Base-by-base conservation (phyloP, 1,140 invertebrate species). In the Hestina assimilis region DNA sequence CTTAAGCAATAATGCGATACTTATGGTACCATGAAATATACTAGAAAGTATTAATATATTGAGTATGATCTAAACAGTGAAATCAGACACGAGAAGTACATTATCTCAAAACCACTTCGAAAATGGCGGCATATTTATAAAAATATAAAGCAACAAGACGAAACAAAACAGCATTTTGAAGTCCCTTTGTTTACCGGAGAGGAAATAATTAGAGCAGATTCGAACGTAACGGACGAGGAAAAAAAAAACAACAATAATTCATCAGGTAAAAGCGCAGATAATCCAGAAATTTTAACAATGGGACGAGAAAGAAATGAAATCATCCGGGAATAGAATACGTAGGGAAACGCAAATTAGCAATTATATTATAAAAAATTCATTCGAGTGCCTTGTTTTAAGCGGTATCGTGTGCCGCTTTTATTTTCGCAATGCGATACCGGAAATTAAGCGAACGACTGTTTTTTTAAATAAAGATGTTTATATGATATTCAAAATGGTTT, bases 131-230 rank as follows among this genome's bases (percentile, higher is more conserved):
- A 55, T 60, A 57, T 71, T 64, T 63, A 69, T n/a, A n/a, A n/a
- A 58, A 59, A 67, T 51, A 53, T 48, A 51, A 59, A 52, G 28
- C 21, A 53, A 45, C 48, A 69, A 61, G 56, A 41, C 29, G 33
- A 68, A n/a, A 61, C 40, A 56, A 67, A 64, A 63, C 59, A 62
- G 47, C 33, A 60, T 53, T 35, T 46, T 58, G 59, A 63, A 71
- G 63, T 69, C 71, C 72, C 71, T 81, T 84, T 84, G 79, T 84
- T 83, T 78, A 74, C 58, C 69, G 60, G 72, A 77, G 74, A 70
- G 82, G 78, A 85, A 85, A 85, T 85, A 85, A 85, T 85, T 83
- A 81, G 74, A 76, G 64, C 72, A 73, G 72, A 74, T 79, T 74
- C 71, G 57, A 72, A 73, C 50, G 66, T 59, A 66, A 71, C 66